A percentile compares a stretch with the other conserved stretches of the same genome.
Evolutionary conservation across 1,140 invertebrate species (phyloP).

Genomic region (Wasmannia auropunctata): DNA sequence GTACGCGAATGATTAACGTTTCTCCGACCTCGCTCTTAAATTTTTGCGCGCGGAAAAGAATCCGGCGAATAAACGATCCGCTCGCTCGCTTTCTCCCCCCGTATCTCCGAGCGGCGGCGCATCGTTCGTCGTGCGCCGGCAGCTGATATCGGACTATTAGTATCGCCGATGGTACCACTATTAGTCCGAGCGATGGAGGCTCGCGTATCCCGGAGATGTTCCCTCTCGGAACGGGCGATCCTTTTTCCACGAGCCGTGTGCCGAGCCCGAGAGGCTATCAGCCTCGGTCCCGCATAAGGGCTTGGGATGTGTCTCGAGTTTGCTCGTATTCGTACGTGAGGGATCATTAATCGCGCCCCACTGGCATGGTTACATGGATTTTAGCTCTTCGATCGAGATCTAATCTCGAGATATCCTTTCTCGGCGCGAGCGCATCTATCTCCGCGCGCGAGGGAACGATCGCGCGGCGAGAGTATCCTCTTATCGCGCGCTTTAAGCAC

Average conservation of each 20-base stretch:
- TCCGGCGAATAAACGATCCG: constrained; percentile 43
- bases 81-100: not conserved
- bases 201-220: constrained; percentile 16
- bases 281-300: constrained; percentile 15
- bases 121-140: constrained; percentile 53
- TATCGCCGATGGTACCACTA: constrained; percentile 41
- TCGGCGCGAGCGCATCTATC: constrained; percentile 31
- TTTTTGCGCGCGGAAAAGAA: constrained; percentile 19
- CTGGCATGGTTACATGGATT: constrained; percentile 54
- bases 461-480: no score
- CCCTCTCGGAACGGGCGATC: not conserved
- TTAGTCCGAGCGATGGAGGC: constrained; percentile 32
- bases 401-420: constrained; percentile 43
- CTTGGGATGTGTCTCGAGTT: not conserved
- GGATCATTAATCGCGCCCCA: constrained; percentile 51
- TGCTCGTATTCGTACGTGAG: constrained; percentile 6
- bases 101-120: constrained; percentile 7
- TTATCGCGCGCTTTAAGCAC: not conserved
- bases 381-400: constrained; percentile 47
- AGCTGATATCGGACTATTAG: constrained; percentile 54
- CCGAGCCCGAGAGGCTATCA: constrained; percentile 28
- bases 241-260: constrained; percentile 27
- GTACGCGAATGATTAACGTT: constrained; percentile 23
- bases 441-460: not conserved
- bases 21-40: not conserved